phyloP scores from a whole-genome alignment of 2,797 vertebrate species.

The Podargus strigoides region DNA sequence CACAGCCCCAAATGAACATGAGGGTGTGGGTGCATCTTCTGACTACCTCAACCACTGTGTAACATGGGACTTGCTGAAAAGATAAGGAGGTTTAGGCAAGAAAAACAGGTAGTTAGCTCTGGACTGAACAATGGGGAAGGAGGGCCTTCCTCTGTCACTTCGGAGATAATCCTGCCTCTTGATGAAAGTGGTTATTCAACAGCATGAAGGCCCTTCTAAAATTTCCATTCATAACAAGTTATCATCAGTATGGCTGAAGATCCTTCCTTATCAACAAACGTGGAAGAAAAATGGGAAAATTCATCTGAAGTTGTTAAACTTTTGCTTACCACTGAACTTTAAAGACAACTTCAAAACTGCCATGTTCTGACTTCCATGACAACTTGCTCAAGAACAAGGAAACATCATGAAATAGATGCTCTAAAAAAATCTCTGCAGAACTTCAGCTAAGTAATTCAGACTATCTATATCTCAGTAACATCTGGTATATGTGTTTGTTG shows the following conservation, averaged over 20 bases:
- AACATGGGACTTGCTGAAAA: not conserved
- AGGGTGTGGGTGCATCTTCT: not conserved
- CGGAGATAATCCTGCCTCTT: not conserved
- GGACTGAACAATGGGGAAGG: not conserved
- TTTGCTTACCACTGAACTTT: not conserved
- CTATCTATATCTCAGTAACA: constrained; percentile 50
- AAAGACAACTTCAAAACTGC: not conserved
- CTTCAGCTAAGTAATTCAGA: constrained; percentile 30
- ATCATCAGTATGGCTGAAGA: not conserved
- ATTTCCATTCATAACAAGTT: not conserved
- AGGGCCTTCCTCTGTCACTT: not conserved
- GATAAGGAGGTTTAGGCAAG: not conserved
- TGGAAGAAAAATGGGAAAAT: not conserved
- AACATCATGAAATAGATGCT: not conserved
- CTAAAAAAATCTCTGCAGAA: constrained; percentile 20
- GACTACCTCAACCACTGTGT: not conserved
- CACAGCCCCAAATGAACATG: not conserved
- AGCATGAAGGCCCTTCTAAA: not conserved
- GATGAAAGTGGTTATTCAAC: not conserved
- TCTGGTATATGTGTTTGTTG: constrained; percentile 46
- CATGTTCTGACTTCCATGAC: not conserved
- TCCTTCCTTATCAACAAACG: not conserved
- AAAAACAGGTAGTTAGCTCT: not conserved
- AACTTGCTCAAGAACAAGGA: not conserved
- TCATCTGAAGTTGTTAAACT: not conserved